Evolutionary conservation across 2,797 vertebrate genomes (phyloP), one percentile per base, ranked within the genome.

Genomic region (Echiichthys vipera): DNA sequence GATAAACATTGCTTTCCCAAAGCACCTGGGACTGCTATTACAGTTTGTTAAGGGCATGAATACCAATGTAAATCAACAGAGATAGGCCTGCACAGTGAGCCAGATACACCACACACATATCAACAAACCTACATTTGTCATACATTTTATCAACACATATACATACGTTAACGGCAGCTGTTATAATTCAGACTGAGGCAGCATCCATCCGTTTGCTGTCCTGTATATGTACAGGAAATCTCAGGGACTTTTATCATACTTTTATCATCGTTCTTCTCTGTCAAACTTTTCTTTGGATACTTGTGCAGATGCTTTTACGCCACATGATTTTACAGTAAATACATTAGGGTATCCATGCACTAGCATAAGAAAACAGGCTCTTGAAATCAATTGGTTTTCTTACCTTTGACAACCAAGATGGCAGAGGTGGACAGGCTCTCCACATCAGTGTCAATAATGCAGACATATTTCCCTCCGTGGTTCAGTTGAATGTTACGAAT

Each of bases 401-500:
- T 93, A 98, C 98, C 98, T 97, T 97, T 92, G 27, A 99, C 97
- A 18, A 98, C 95, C 50, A 99, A 91, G 49, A 97, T 96, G 0
- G 97, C 97, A 1, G 96, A 95, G 6, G 96, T 95, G 4, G 97
- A 97, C 72, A 97, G 93, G 1, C 95, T 98, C 84, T 99, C 97
- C 66, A 98, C 97, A 2, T 95, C 96, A 0, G 97, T 98, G 88
- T 96, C 96, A 62, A 97, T 95, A 86, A 96, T 91, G 9, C 98
- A 99, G 27, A 97, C 95, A 0, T 99, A 99, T 67, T 96, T 96
- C 24, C 98, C 98, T 37, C 94, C 96, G 2, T 99, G 97, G 64
- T 95, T 96, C 80, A 99, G 92, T 90, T 98, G 98, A 84, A 97
- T 97, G 93, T 97, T 98, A 68, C 97, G 95, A 84, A 99, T 96